phyloP scores from a whole-genome alignment of 1,140 invertebrate species.

The Belonocnema kinseyi region DNA sequence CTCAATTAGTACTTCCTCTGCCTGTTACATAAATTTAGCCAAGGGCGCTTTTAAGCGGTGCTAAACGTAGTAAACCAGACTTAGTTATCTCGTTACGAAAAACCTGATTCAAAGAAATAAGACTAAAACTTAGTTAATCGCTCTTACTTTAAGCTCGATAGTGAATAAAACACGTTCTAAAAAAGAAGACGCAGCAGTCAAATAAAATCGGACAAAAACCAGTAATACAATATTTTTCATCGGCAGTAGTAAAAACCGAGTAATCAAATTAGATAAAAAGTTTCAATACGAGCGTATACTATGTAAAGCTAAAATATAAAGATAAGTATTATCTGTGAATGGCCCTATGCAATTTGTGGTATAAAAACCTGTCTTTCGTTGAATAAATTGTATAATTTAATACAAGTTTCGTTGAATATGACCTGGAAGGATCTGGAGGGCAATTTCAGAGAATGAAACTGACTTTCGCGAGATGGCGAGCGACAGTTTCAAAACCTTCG shows the following conservation, averaged over 20 bases:
- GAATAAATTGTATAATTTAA: slow-evolving; percentile 20
- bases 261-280: too few relatives aligned
- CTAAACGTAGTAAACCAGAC: slow-evolving; percentile 18
- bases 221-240: too few relatives aligned
- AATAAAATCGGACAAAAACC: neutral
- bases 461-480: slow-evolving; percentile 10
- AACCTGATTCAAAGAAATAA: slow-evolving; percentile 27
- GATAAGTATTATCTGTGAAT: too few relatives aligned
- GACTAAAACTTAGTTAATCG: slow-evolving; percentile 28
- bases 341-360: too few relatives aligned
- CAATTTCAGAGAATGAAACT: neutral
- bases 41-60: slow-evolving; percentile 7
- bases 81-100: slow-evolving; percentile 29
- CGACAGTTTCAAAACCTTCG: slow-evolving; percentile 15
- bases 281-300: too few relatives aligned
- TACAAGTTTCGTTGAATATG: neutral
- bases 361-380: neutral
- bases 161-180: slow-evolving; percentile 8
- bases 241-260: too few relatives aligned
- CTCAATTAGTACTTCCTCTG: slow-evolving; percentile 26
- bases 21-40: slow-evolving; percentile 26
- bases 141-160: slow-evolving; percentile 7
- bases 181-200: neutral
- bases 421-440: slow-evolving; percentile 7
- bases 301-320: too few relatives aligned